A percentile compares a stretch with the other conserved stretches of the same genome.
phyloP scores from a whole-genome alignment of 2,888 invertebrate genomes.

The Buathra laborator region DNA sequence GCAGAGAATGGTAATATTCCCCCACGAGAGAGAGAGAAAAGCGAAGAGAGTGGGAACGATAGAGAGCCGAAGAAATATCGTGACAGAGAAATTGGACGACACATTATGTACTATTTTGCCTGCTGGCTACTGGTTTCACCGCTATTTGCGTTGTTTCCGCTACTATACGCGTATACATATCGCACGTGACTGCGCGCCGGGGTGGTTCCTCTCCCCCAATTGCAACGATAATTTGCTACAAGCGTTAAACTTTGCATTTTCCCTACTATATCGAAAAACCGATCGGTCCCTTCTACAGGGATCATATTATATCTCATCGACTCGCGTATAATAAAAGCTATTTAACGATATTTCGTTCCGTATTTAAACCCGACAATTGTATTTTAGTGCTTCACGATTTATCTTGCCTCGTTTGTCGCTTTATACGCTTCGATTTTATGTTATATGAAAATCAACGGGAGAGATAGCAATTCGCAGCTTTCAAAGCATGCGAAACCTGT shows the following conservation, averaged over 20 bases:
- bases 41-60: slow-evolving; percentile 26
- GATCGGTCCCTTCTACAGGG: slow-evolving; percentile 51
- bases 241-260: slow-evolving; percentile 64
- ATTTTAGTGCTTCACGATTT: slow-evolving; percentile 49
- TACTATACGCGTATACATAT: slow-evolving; percentile 31
- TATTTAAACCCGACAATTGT: slow-evolving; percentile 53
- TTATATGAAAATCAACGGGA: slow-evolving; percentile 29
- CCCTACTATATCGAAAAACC: slow-evolving; percentile 39
- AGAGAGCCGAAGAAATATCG: slow-evolving; percentile 64
- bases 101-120: slow-evolving; percentile 58
- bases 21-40: neutral
- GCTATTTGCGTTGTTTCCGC: slow-evolving; percentile 20
- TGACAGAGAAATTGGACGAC: slow-evolving; percentile 66
- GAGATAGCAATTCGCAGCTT: slow-evolving; percentile 11
- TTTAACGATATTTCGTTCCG: slow-evolving; percentile 58
- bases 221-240: slow-evolving; percentile 62
- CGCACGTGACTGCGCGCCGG: slow-evolving; percentile 22
- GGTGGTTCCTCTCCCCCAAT: slow-evolving; percentile 9
- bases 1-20: neutral
- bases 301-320: slow-evolving; percentile 60
- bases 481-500: slow-evolving; percentile 33
- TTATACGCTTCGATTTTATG: slow-evolving; percentile 29
- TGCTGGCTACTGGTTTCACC: slow-evolving; percentile 31
- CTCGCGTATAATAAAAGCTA: slow-evolving; percentile 57
- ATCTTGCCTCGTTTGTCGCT: slow-evolving; percentile 41